Base-by-base conservation (phyloP, 2,113 vertebrate species). In the Diadophis punctatus region DNA sequence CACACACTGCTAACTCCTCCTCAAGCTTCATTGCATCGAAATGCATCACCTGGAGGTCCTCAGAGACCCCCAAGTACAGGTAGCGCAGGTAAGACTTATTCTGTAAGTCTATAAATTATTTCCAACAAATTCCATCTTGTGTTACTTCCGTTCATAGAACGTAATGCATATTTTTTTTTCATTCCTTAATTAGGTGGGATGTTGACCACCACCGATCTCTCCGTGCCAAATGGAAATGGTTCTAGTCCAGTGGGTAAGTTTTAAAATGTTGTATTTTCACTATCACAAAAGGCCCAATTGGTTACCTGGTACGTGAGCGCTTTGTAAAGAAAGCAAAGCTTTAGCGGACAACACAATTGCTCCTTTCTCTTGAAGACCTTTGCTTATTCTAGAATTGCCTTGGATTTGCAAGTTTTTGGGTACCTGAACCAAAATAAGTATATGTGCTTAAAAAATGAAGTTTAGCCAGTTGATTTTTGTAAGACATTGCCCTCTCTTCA, bases 41-140 rank as follows among this genome's bases (percentile, higher is more conserved):
- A 98, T 91, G 97, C 99, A 55, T 99, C 99, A 51, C 98, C 98
- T 0, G 98, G 98, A 91, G 98, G 97, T 52, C 98, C 98, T 20
- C 99, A 99, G 97, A 98, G 99, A 96, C 98, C 99, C 90, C 98
- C 98, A 1, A 99, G 99, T 95, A 97, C 98, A 30, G 98, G 99
- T 93, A 98, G 95, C 11, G 95, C 99, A 98, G 98, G 99, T 99
- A 94, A 94, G 96, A 6, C 30, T 12, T 68, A 1, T 56, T 20
- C 4, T 12, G 3, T 9, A 90, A 86, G 12, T 86, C 9, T 48
- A 25, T 27, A 8, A 12, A 8, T 39, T 23, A 3, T 8, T 3
- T 34, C 3, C 30, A 22, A 49, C 34, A 63, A n/a, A 63, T 46
- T 30, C 12, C 25, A 80, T 18, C 6, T 90, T 85, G 6, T 43